Evolutionary conservation across 1,140 invertebrate species (phyloP).

Genomic region (Drosophila kanapiae): DNA sequence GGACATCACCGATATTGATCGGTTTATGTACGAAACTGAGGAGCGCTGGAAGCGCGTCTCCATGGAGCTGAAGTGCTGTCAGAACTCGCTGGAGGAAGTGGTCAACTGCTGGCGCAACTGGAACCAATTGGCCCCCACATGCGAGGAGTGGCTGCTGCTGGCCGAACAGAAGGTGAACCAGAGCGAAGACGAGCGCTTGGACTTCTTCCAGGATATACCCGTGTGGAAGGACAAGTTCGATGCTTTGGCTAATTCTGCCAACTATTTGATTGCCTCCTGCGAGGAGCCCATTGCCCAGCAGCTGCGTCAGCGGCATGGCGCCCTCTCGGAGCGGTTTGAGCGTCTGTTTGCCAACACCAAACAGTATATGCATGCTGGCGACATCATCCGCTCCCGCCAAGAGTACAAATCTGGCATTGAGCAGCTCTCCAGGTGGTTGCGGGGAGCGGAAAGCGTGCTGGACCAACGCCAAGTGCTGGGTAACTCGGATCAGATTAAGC

Average conservation of each 20-base stretch:
- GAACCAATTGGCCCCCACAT: constrained; percentile 89
- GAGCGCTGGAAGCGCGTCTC: constrained; percentile 96
- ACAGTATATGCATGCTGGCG: constrained; percentile 94
- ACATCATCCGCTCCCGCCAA: constrained; percentile 92
- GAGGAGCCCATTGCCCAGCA: constrained; percentile 92
- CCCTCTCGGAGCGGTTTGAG: constrained; percentile 92
- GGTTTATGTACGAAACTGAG: constrained; percentile 93
- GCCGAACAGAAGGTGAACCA: constrained; percentile 92
- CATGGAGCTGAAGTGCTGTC: constrained; percentile 94
- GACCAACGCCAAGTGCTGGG: constrained; percentile 89
- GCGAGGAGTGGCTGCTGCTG: constrained; percentile 92
- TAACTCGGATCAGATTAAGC: constrained; percentile 91
- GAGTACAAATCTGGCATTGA: constrained; percentile 93
- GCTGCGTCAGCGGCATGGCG: constrained; percentile 90
- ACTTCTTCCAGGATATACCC: constrained; percentile 95
- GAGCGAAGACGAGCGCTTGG: constrained; percentile 93
- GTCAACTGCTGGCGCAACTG: constrained; percentile 95
- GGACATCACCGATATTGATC: constrained; percentile 92
- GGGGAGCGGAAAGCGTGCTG: constrained; percentile 90
- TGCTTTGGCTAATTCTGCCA: constrained; percentile 92
- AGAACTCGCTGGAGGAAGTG: constrained; percentile 95
- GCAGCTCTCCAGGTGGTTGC: constrained; percentile 92
- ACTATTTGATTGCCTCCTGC: constrained; percentile 95
- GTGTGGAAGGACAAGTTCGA: constrained; percentile 96
- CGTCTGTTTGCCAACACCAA: constrained; percentile 93